phyloP scores from a whole-genome alignment of 2,888 invertebrate species.

The Serrognathus titanus region DNA sequence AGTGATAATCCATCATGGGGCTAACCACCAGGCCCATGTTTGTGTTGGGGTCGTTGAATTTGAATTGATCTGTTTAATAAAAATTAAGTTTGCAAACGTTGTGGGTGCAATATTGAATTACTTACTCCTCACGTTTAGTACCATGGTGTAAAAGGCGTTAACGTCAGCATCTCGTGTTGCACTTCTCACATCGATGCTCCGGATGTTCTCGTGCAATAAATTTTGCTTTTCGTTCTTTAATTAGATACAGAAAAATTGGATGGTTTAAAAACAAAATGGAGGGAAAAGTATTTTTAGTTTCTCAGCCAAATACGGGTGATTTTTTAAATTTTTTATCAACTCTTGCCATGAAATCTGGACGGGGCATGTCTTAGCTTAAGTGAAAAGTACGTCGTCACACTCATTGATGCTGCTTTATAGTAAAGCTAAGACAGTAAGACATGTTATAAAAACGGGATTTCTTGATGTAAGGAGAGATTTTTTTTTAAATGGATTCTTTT shows the following conservation, averaged over 20 bases:
- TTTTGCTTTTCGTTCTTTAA: constrained; percentile 53
- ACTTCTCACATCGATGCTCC: constrained; percentile 56
- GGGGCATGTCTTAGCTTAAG: too few relatives aligned
- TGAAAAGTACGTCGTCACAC: too few relatives aligned
- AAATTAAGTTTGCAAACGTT: not conserved
- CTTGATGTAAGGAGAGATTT: too few relatives aligned
- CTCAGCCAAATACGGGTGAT: too few relatives aligned
- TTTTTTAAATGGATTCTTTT: too few relatives aligned
- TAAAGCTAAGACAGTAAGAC: too few relatives aligned
- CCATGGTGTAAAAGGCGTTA: constrained; percentile 78
- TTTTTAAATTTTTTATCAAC: too few relatives aligned
- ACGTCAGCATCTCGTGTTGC: constrained; percentile 66
- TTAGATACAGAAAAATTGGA: not conserved
- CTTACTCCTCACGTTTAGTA: constrained; percentile 73
- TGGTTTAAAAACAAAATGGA: not conserved
- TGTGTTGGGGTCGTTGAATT: constrained; percentile 68
- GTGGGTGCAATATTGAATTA: constrained; percentile 56
- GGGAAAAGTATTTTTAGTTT: too few relatives aligned
- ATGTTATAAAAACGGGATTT: too few relatives aligned
- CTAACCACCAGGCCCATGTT: constrained; percentile 90
- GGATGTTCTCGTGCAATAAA: constrained; percentile 69
- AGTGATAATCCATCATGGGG: constrained; percentile 77
- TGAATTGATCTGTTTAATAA: constrained; percentile 62
- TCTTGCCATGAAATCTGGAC: too few relatives aligned
- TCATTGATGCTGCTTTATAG: too few relatives aligned